A percentile compares a stretch with the other conserved stretches of the same genome.
Evolutionary conservation across 64 coral and sea anemone species (phyloP).

Genomic region (Pachyseris speciosa): DNA sequence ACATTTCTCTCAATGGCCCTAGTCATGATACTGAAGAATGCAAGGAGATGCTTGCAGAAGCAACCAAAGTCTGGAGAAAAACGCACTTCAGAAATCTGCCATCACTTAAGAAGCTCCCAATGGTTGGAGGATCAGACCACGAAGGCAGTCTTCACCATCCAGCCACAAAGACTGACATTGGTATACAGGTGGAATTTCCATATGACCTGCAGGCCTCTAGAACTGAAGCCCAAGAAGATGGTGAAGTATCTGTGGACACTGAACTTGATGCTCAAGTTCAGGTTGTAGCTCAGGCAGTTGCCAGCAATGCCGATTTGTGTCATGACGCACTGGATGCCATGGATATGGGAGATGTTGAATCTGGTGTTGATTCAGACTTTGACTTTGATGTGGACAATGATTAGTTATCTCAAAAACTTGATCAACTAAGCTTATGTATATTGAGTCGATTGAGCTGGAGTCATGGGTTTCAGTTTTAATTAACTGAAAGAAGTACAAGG

Average conservation of each 20-base stretch:
- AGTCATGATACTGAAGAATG: not conserved
- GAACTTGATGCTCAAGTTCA: conserved; percentile 40
- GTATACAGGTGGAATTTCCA: conserved; percentile 18
- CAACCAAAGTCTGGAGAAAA: conserved; percentile 38
- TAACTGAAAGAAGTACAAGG: conserved; percentile 42
- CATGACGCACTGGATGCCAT: conserved; percentile 35
- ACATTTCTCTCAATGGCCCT: conserved; percentile 47
- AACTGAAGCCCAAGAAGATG: conserved; percentile 16
- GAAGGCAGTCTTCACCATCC: conserved; percentile 30
- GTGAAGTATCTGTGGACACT: conserved; percentile 27
- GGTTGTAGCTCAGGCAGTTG: conserved; percentile 43
- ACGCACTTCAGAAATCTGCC: conserved; percentile 35
- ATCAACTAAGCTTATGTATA: conserved; percentile 43
- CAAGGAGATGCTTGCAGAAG: conserved; percentile 35
- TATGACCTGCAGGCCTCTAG: conserved; percentile 7
- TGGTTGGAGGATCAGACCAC: conserved; percentile 31
- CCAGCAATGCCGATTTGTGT: conserved; percentile 29
- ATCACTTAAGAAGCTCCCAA: not conserved
- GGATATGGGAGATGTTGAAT: conserved; percentile 48
- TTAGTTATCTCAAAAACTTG: conserved; percentile 45
- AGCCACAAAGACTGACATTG: conserved; percentile 22
- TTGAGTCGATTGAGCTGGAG: not conserved
- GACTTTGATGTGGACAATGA: conserved; percentile 41
- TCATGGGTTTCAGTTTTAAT: conserved; percentile 46
- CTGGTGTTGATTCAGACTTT: conserved; percentile 41